Percentiles rank a stretch among this genome's conserved stretches.
phyloP scores from a whole-genome alignment of 2,113 vertebrate genomes.

The Varanus salvator region DNA sequence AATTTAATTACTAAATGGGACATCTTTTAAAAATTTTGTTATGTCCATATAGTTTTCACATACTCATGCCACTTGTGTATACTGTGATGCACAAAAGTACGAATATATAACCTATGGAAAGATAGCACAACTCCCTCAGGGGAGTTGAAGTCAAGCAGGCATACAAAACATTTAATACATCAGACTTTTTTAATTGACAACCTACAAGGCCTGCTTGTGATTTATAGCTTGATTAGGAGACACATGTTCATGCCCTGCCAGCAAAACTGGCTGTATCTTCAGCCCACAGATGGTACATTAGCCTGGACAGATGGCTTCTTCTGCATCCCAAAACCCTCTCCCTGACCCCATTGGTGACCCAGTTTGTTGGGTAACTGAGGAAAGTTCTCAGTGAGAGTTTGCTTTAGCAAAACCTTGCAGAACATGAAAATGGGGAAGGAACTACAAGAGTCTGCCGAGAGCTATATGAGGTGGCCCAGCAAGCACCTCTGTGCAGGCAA shows the following conservation, averaged over 20 bases:
- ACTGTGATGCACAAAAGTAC: conserved; percentile 27
- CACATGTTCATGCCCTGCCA: conserved; percentile 80
- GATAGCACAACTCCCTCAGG: conserved; percentile 50
- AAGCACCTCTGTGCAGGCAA: neutral
- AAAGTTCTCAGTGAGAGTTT: conserved; percentile 51
- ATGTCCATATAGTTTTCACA: neutral
- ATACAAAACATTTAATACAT: conserved; percentile 74
- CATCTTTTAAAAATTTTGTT: neutral
- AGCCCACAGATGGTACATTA: conserved; percentile 85
- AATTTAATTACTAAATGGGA: neutral
- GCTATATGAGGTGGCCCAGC: neutral
- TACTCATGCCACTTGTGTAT: neutral
- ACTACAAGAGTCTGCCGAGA: conserved; percentile 34
- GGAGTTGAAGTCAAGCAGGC: conserved; percentile 69
- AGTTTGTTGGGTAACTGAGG: conserved; percentile 71
- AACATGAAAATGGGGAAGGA: conserved; percentile 61
- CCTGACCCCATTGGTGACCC: conserved; percentile 76
- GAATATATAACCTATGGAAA: conserved; percentile 30
- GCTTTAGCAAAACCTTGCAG: conserved; percentile 62
- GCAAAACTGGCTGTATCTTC: conserved; percentile 79
- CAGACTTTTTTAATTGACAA: conserved; percentile 84
- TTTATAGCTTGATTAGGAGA: conserved; percentile 89
- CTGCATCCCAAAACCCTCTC: conserved; percentile 77
- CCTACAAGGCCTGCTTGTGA: conserved; percentile 82
- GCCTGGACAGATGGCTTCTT: conserved; percentile 84